Conservation (phyloP, 2,888 invertebrate genomes). For the Tachina grossa region DNA sequence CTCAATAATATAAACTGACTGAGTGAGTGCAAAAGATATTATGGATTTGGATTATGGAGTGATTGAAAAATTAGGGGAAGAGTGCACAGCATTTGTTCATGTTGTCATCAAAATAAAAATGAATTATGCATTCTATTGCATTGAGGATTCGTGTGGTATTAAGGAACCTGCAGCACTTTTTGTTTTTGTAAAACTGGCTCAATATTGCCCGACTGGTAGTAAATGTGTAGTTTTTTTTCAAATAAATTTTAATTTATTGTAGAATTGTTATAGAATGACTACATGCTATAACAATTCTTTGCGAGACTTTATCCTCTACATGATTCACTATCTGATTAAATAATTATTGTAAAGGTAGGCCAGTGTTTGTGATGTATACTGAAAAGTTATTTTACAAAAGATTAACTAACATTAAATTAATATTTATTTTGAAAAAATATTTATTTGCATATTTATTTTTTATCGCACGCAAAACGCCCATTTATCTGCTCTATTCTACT, state of each 20-base stretch:
- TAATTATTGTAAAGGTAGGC: constrained; percentile 11
- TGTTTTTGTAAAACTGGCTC: not conserved
- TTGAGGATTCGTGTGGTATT: constrained; percentile 76
- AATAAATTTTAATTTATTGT: constrained; percentile 70
- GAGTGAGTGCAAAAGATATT: no score
- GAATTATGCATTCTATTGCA: constrained; percentile 81
- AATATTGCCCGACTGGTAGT: constrained; percentile 7
- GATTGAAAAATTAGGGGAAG: not conserved
- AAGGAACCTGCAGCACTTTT: constrained; percentile 70
- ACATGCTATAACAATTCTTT: constrained; percentile 38
- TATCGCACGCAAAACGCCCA: not conserved
- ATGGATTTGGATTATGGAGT: not conserved
- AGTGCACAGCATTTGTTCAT: constrained; percentile 73
- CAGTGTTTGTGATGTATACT: not conserved
- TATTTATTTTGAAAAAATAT: constrained; percentile 25
- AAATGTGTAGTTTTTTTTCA: not conserved
- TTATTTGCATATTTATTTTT: constrained; percentile 4
- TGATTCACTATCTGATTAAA: not conserved
- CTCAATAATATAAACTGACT: not conserved
- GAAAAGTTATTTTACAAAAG: constrained; percentile 27
- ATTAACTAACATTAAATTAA: constrained; percentile 29
- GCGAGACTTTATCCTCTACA: not conserved
- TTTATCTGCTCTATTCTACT: constrained; percentile 6
- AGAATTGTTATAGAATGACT: constrained; percentile 79
- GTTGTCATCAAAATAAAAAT: constrained; percentile 82